phyloP scores from a whole-genome alignment of 2,113 vertebrate genomes.

The Motacilla tschutschensis region DNA sequence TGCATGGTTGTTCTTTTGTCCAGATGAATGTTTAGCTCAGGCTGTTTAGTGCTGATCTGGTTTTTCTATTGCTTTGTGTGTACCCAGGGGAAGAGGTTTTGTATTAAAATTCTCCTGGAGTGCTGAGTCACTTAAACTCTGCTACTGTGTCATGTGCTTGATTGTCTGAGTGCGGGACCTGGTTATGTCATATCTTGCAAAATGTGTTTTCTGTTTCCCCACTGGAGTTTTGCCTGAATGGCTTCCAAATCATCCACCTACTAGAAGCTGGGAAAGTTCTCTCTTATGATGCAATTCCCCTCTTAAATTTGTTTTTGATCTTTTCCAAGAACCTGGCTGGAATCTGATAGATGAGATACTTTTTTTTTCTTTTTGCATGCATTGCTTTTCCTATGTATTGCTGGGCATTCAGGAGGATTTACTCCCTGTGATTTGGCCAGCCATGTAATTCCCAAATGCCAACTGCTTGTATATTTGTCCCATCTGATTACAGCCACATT shows the following conservation, averaged over 20 bases:
- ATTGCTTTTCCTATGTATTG: background rate
- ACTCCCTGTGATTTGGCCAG: background rate
- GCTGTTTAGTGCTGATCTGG: constrained; percentile 57
- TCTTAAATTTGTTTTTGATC: constrained; percentile 15
- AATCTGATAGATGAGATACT: background rate
- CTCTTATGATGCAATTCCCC: background rate
- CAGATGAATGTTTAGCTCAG: constrained; percentile 50
- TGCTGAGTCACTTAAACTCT: constrained; percentile 63
- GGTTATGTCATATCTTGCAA: constrained; percentile 50
- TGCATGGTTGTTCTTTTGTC: constrained; percentile 51
- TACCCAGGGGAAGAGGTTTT: constrained; percentile 38
- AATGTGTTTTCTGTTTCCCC: constrained; percentile 49
- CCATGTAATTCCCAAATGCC: background rate
- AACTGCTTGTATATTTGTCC: background rate
- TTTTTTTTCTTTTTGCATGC: background rate
- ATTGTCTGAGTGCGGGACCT: background rate
- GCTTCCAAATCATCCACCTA: constrained; percentile 49
- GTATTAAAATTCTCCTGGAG: constrained; percentile 49
- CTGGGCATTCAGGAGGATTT: background rate
- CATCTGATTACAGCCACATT: background rate
- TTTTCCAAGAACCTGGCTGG: background rate
- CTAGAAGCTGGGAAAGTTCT: constrained; percentile 34
- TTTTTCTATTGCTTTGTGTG: constrained; percentile 49
- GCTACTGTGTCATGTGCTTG: constrained; percentile 44
- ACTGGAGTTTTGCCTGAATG: constrained; percentile 17